These are phyloP conservation scores for Brachyptera putata DNA, from an alignment of 2,888 invertebrate species.

Conservation along the genomic window DNA sequence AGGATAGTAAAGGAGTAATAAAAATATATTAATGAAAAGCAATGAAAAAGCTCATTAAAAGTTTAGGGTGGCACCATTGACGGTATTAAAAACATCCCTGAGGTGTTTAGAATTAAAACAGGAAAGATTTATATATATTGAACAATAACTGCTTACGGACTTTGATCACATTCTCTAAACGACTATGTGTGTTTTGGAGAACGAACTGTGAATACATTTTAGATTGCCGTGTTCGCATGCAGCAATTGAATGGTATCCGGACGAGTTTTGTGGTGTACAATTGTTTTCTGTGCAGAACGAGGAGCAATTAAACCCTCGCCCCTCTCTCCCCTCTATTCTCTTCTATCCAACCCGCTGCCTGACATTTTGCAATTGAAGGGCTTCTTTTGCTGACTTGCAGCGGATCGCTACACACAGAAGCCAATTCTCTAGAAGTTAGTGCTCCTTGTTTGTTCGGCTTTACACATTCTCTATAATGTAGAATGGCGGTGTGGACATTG, in stretches of 20 bases:
- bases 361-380: no score
- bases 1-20: no score
- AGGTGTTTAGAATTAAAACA: constrained; percentile 6
- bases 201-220: constrained; percentile 1
- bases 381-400: constrained; percentile 8
- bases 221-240: not conserved
- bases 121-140: constrained; percentile 9
- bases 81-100: not conserved
- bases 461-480: not conserved
- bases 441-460: not conserved
- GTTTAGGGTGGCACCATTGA: not conserved
- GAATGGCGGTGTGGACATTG: constrained; percentile 4
- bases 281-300: constrained; percentile 8
- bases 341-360: not conserved
- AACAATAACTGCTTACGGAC: constrained; percentile 3
- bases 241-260: constrained; percentile 15
- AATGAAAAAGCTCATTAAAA: constrained; percentile 13
- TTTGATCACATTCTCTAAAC: constrained; percentile 1
- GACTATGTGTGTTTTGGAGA: not conserved
- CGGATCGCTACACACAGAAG: not conserved
- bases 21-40: constrained; percentile 10
- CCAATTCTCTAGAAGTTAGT: not conserved
- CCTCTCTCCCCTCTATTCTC: not conserved
- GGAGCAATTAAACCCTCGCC: constrained; percentile 8
- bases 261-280: constrained; percentile 7